Evolutionary conservation across 2,113 vertebrate genomes (phyloP).

Genomic region (Ciconia maguari): DNA sequence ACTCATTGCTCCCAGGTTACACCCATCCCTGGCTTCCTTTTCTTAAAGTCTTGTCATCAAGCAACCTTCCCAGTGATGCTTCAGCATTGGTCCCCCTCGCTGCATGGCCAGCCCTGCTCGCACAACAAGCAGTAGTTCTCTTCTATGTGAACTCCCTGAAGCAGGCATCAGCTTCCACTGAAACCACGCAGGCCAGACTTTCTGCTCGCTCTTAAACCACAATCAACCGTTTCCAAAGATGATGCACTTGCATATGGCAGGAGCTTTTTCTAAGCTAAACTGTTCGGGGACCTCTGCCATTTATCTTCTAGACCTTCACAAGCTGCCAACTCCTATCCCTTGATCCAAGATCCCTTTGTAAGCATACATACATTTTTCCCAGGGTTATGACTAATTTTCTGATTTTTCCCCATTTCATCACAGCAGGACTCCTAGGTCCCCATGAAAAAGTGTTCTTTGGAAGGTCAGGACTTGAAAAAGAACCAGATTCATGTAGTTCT

Average conservation of each 20-base stretch:
- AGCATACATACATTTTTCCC: neutral
- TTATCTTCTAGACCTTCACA: neutral
- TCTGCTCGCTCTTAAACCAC: neutral
- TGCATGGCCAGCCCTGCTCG: neutral
- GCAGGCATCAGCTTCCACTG: neutral
- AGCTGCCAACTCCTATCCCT: neutral
- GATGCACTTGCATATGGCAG: neutral
- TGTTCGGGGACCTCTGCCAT: neutral
- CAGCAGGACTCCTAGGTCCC: neutral
- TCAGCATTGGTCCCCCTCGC: fast-evolving
- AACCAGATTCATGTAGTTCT: neutral
- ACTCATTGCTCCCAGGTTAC: neutral
- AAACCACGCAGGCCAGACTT: neutral
- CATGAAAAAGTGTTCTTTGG: neutral
- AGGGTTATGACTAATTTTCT: neutral
- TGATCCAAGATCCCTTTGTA: neutral
- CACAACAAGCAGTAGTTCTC: neutral
- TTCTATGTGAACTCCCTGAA: neutral
- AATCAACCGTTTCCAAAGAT: neutral
- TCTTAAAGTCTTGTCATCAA: neutral
- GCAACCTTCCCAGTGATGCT: neutral
- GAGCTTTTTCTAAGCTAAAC: neutral
- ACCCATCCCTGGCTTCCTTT: neutral
- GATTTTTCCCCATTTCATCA: neutral
- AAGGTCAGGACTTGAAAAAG: neutral